Evolutionary conservation across 1,140 invertebrate genomes (phyloP).

Genomic region (Panulirus ornatus): DNA sequence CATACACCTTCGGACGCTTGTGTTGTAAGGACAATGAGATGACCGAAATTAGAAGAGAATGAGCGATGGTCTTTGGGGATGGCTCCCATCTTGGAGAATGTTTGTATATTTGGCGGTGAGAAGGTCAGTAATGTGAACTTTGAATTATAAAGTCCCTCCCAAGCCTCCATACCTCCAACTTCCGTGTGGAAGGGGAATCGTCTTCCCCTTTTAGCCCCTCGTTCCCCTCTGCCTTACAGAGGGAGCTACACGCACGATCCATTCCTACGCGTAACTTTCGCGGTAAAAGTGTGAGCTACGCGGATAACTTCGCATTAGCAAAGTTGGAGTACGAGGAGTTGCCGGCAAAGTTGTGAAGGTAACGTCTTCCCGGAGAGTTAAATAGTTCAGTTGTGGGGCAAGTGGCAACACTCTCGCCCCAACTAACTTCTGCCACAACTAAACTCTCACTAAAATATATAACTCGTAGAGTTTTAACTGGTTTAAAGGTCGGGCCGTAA

Average conservation of each 20-base stretch:
- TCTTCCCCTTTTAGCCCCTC: too few species aligned
- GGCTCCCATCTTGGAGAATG: neutral
- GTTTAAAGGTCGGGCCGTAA: neutral
- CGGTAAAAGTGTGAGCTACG: neutral
- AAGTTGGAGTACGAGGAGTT: neutral
- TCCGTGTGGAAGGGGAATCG: too few species aligned
- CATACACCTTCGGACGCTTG: neutral
- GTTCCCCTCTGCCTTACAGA: too few species aligned
- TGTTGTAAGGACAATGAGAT: neutral
- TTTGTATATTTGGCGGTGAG: neutral
- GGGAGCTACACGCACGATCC: neutral
- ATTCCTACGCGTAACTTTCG: neutral
- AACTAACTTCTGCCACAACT: neutral
- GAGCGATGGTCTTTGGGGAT: neutral
- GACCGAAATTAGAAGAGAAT: neutral
- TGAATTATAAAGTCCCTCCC: neutral
- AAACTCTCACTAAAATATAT: neutral
- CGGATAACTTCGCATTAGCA: neutral
- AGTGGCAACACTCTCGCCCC: neutral
- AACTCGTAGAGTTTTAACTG: neutral
- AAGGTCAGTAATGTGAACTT: neutral
- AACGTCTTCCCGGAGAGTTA: too few species aligned
- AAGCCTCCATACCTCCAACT: neutral
- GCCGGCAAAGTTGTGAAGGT: neutral
- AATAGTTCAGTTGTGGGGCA: too few species aligned